Base-by-base conservation (phyloP, 1,140 invertebrate genomes). In the Trachymyrmex cornetzi region DNA sequence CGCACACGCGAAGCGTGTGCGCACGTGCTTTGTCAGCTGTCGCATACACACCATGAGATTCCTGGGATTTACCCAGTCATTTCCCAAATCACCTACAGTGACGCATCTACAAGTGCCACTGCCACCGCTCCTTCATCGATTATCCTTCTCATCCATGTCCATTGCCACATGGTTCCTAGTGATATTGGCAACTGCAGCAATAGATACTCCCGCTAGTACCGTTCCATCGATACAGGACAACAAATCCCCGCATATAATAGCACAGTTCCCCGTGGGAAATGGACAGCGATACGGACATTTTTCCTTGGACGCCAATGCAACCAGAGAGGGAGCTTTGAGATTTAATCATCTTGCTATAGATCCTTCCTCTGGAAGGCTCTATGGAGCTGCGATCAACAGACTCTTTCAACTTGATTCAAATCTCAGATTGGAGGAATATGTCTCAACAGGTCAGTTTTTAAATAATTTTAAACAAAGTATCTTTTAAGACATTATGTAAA, bases 371-470 rank as follows among this genome's bases (percentile, higher is more conserved):
- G 96, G 96, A 44, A 95, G 95, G 34, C 96, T 98, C 48, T 98
- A 97, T 92, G 97, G 98, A 55, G 98, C 98, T 19, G 98, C 98
- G 19, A 96, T 98, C 72, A 99, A 99, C 93, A 97, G 97, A 91
- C 96, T 99, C 16, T 96, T 98, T 87, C 98, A 99, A 94, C 96
- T 99, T 67, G 97, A 97, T 92, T 95, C 96, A 11, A 97, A 97
- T 92, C 95, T 99, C 44, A 96, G 96, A 79, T 94, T 98, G 24
- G 96, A 98, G 89, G 96, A 97, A 89, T 95, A 94, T 66, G 97
- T 96, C 95, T 97, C 92, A 14, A 97, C 96, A 81, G 96, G 96
- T 95, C 66, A 91, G 80, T 67, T 19, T 57, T 1, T 30, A 24
- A 38, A 38, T 44, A 44, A 44, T 44, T 44, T 44, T 7, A 44